Base-by-base conservation (phyloP, 2,888 invertebrate genomes). In the Melanchra persicariae region DNA sequence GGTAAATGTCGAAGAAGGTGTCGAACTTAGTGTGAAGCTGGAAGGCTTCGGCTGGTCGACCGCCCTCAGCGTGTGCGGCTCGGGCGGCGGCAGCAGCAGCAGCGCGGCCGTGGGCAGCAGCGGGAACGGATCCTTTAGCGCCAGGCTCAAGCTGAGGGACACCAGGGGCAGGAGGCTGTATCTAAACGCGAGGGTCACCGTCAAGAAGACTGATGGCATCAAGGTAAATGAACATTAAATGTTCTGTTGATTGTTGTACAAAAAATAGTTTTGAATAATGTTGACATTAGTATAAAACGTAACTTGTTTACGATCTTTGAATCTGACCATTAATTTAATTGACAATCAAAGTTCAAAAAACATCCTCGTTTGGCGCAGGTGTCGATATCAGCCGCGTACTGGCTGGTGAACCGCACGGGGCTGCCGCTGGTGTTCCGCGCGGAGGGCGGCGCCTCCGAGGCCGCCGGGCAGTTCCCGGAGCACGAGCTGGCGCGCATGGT, bases 381-480 rank as follows among this genome's bases (percentile, higher is more conserved):
- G 84, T 97, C 97, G 26, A 96, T 99, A 37, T 98, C 97, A 61
- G 98, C 98, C 4, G 98, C 98, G 4, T 99, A 98, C 95, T 99
- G 99, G 99, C 97, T 99, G 82, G 97, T 99, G 73, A 99, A 99
- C 96, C 98, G 98, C 93, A 98, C 99, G 9, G 99, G 99, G 0
- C 95, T 99, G 76, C 99, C 99, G n/a, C 95, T 99, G 75, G 98
- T 99, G 67, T 99, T 99, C 93, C 97, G 98, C 84, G 99, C 99
- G 93, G 99, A 98, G 91, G 98, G 98, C 19, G 97, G 97, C 3
- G 96, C 97, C 17, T 91, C 95, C 37, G 98, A 97, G 87, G 97
- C 98, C 78, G 98, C 98, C 10, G 99, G 99, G 3, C 99, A 99
- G 95, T 98, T 98, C 91, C 97, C 97, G 71, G 99, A 99, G 92